Percentiles rank a stretch among this genome's conserved stretches.
These are phyloP conservation scores for Isurus oxyrinchus DNA, from an alignment of 2,113 vertebrate species.

Conservation along the genomic window DNA sequence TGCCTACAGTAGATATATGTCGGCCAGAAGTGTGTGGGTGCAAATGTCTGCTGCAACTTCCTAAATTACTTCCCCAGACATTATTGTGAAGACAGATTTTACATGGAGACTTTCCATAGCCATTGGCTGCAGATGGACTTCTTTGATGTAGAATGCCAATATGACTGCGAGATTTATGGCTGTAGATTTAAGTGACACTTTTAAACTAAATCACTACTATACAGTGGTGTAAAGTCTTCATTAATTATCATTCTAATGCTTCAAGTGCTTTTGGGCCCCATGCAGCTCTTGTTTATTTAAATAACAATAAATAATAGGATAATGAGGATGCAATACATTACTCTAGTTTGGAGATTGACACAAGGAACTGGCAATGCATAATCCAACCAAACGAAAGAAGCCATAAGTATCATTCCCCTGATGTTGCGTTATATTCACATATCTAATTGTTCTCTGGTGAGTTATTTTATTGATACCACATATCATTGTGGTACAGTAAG, in stretches of 20 bases:
- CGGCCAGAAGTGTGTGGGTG: neutral
- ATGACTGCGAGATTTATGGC: neutral
- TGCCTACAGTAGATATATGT: conserved; percentile 3
- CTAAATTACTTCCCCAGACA: conserved; percentile 23
- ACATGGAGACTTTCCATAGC: neutral
- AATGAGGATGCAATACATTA: neutral
- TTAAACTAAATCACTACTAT: neutral
- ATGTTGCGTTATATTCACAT: neutral
- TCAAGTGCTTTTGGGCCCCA: neutral
- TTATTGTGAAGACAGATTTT: conserved; percentile 17
- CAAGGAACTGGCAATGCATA: neutral
- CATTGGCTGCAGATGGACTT: neutral
- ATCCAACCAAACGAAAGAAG: neutral
- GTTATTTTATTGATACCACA: neutral
- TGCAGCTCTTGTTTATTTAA: neutral
- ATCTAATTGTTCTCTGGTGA: neutral
- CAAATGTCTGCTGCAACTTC: conserved; percentile 12
- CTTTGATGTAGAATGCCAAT: neutral
- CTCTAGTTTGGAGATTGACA: neutral
- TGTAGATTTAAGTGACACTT: neutral
- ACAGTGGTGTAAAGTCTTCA: neutral
- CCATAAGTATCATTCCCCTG: neutral
- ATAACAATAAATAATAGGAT: neutral
- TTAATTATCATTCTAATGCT: neutral
- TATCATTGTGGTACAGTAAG: neutral